Evolutionary conservation across 2,113 vertebrate genomes (phyloP).

Genomic region (Tylochromis polylepis): DNA sequence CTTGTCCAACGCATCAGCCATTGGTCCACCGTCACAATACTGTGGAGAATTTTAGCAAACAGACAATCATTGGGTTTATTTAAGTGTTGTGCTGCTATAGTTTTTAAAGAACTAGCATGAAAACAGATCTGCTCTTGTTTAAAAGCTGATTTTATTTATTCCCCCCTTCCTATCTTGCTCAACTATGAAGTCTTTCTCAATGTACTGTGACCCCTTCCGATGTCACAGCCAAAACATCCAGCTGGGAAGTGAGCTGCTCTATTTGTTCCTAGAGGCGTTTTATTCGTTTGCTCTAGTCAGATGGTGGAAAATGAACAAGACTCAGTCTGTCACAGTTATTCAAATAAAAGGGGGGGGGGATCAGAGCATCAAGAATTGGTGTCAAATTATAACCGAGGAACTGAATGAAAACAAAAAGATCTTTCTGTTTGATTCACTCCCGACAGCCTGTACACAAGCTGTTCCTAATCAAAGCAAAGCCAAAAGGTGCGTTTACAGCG

Average conservation of each 20-base stretch:
- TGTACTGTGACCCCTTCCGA: constrained; percentile 26
- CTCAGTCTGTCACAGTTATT: constrained; percentile 25
- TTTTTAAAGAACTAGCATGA: neutral
- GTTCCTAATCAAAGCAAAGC: neutral
- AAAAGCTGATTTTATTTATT: neutral
- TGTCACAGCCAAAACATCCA: constrained; percentile 45
- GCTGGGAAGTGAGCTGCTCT: constrained; percentile 41
- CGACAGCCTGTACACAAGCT: neutral
- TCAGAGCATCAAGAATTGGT: neutral
- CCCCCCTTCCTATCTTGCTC: neutral
- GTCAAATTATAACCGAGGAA: neutral
- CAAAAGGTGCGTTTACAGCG: neutral
- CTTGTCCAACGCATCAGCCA: neutral
- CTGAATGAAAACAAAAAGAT: neutral
- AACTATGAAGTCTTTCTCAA: neutral
- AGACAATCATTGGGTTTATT: neutral
- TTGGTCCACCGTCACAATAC: neutral
- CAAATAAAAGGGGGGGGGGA: neutral
- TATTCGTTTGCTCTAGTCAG: constrained; percentile 13
- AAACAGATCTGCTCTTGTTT: neutral
- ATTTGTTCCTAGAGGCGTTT: constrained; percentile 18
- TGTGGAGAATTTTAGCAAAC: neutral
- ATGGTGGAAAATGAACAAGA: constrained; percentile 28
- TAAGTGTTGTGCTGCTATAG: neutral
- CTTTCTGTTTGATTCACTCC: constrained; percentile 1